These are phyloP conservation scores for Condylura cristata DNA, from an alignment of 2,113 vertebrate genomes.

Conservation along the genomic window DNA sequence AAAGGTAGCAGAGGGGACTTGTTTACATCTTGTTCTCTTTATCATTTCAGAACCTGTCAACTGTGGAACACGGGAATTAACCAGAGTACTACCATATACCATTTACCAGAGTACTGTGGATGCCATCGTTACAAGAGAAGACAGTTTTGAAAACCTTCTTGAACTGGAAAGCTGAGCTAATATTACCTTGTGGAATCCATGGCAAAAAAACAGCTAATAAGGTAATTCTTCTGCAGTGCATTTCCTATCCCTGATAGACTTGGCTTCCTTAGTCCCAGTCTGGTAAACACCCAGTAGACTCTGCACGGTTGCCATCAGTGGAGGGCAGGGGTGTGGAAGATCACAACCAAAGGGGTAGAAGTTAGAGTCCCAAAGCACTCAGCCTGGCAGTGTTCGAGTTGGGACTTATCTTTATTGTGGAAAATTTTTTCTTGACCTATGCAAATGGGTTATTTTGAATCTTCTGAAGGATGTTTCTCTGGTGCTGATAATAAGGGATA, in stretches of 20 bases:
- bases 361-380: rapidly evolving
- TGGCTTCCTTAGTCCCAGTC: neutral
- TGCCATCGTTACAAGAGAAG: neutral
- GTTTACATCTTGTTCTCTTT: neutral
- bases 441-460: neutral
- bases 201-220: neutral
- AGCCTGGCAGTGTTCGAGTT: neutral
- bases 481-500: neutral
- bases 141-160: neutral
- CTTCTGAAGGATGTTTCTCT: neutral
- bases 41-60: neutral
- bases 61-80: neutral
- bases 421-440: neutral
- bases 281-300: neutral
- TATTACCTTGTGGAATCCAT: neutral
- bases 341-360: neutral
- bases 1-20: neutral
- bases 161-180: neutral
- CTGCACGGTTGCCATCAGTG: neutral
- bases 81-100: neutral
- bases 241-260: neutral
- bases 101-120: neutral
- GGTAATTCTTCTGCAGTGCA: neutral
- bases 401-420: neutral
- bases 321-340: neutral